A percentile compares a stretch with the other conserved stretches of the same genome.
Conservation (phyloP, 2,888 invertebrate genomes). For the Dynastes grantii region DNA sequence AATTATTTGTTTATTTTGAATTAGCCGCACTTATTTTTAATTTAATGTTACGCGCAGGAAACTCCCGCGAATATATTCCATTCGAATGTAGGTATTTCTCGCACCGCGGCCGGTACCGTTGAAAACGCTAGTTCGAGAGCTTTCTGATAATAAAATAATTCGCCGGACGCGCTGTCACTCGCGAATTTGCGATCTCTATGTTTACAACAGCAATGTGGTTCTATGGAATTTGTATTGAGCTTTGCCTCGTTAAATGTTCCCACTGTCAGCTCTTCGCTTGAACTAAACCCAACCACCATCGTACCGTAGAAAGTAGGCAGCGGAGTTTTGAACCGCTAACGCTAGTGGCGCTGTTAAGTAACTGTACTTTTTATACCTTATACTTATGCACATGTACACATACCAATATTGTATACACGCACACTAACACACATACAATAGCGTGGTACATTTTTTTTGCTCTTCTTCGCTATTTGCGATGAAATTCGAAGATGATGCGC, state of each 20-base stretch:
- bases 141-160: background rate
- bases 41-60: slow-evolving; percentile 12
- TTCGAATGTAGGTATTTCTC: slow-evolving; percentile 14
- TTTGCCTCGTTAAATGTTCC: slow-evolving; percentile 57
- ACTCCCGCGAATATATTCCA: slow-evolving; percentile 19
- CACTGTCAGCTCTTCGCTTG: slow-evolving; percentile 65
- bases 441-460: slow-evolving; percentile 25
- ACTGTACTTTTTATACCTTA: slow-evolving; percentile 62
- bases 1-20: slow-evolving; percentile 35
- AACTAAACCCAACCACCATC: slow-evolving; percentile 64
- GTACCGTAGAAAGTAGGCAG: slow-evolving; percentile 68
- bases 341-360: slow-evolving; percentile 61
- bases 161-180: slow-evolving; percentile 1
- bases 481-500: slow-evolving; percentile 39
- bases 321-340: slow-evolving; percentile 63
- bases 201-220: slow-evolving; percentile 25
- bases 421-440: slow-evolving; percentile 49
- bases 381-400: slow-evolving; percentile 29
- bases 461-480: slow-evolving; percentile 38
- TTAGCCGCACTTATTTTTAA: slow-evolving; percentile 30
- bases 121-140: background rate
- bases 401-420: slow-evolving; percentile 3
- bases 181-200: slow-evolving; percentile 22
- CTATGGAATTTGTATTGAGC: slow-evolving; percentile 47
- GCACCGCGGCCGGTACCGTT: slow-evolving; percentile 15